A percentile compares a stretch with the other conserved stretches of the same genome.
phyloP scores from a whole-genome alignment of 2,113 vertebrate species.

The Oceanites oceanicus region DNA sequence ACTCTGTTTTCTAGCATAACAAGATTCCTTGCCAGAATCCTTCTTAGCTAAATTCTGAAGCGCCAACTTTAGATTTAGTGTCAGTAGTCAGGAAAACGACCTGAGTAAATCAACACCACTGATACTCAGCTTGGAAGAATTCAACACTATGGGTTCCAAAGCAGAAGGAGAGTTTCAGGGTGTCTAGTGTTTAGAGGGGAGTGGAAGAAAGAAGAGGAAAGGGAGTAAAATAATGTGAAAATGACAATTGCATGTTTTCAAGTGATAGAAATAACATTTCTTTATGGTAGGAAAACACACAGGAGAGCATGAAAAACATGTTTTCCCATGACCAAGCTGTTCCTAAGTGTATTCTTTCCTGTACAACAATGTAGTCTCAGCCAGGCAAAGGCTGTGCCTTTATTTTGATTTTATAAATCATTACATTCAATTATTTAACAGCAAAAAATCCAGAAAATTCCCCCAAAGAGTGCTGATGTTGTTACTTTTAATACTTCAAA shows the following conservation, averaged over 20 bases:
- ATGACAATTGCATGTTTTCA: not conserved
- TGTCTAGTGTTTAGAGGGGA: not conserved
- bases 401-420: not conserved
- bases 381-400: not conserved
- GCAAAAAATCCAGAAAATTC: not conserved
- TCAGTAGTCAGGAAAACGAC: not conserved
- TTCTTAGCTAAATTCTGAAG: not conserved
- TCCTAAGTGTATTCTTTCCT: not conserved
- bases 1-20: not conserved
- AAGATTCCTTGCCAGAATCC: not conserved
- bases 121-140: not conserved
- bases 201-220: not conserved
- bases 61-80: not conserved
- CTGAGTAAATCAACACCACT: not conserved
- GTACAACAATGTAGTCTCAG: not conserved
- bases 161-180: not conserved
- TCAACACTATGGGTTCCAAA: not conserved
- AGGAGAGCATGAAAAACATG: fast-evolving
- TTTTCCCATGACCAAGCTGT: not conserved
- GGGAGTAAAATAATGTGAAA: not conserved
- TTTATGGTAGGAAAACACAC: not conserved
- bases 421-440: not conserved
- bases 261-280: not conserved
- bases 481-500: not conserved
- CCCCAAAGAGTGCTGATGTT: not conserved